Evolutionary conservation across 2,113 vertebrate genomes (phyloP), one percentile per base, ranked within the genome.

Genomic region (Oncorhynchus masou): DNA sequence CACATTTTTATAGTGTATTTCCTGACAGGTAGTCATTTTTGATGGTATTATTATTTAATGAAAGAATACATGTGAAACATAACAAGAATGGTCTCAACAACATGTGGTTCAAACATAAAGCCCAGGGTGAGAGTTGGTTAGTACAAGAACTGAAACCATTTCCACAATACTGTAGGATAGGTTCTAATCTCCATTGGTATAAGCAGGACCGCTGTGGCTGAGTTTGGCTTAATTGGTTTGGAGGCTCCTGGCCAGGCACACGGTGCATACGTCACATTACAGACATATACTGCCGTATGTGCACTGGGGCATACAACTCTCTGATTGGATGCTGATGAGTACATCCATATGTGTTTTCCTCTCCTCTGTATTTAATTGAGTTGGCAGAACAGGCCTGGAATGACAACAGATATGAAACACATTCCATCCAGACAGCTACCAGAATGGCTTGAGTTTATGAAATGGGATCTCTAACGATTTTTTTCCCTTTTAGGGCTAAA

Each of bases 381-480:
- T 60, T 24, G 67, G 67, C 31, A 20, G 29, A 68, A 45, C 29
- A 68, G 64, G 25, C 67, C 19, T 34, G 27, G 31, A 68, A 39
- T 29, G 67, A 68, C 67, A 45, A 31, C 16, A 31, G 5, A 68
- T 25, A 68, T 68, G 45, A 68, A 34, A 34, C 67, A 68, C 1
- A 13, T n/a, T 22, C 11, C 7, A 16, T 25, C 5, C 6, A 64
- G 24, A 25, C 20, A 66, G 22, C 7, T 16, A 3, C 59, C 64
- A 66, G 22, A 24, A 27, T 66, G 24, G n/a, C 3, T 71, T 74
- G 1, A 24, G 74, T 70, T 70, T 70, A 27, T 71, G 86, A 88
- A 69, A 80, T 78, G 78, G 82, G 75, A 83, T 92, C 93, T 91
- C 92, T 92, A 91, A 92, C 92, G 91, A 92, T 94, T 93, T 51